Base-by-base conservation (phyloP, 2,888 invertebrate species). In the Xylocampa areola region DNA sequence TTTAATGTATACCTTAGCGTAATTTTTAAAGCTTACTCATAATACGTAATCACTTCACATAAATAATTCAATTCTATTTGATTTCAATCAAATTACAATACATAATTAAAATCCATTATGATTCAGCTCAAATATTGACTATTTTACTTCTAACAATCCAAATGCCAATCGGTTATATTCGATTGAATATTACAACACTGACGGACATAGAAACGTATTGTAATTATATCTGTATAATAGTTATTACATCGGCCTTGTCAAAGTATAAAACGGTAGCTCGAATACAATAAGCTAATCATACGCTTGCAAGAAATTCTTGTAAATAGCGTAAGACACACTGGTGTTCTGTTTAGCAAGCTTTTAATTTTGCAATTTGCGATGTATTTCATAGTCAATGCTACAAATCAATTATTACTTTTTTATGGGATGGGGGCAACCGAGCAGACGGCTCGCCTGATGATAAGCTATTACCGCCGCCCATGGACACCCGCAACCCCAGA, bases 221-320 rank as follows among this genome's bases (percentile, higher is more conserved):
- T 87, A 88, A 90, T 89, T 88, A 88, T 82, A 79, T 80, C 71
- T 82, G 78, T 81, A 85, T 86, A 73, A 82, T 74, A 78, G 80
- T 85, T 85, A 87, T 86, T 86, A 84, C 81, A 73, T 73, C 76
- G 84, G 82, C 90, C 91, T 89, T 90, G 89, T 88, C 87, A 85
- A 81, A 73, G 78, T 81, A 84, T 59, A 68, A 86, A 91, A 92
- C 92, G 88, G 93, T 92, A 92, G 93, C 91, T 68, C 45, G 52
- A 61, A 65, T 69, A 92, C 92, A 92, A 93, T 91, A 81, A 82
- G 85, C 87, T 90, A 91, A 93, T 92, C 91, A 92, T 80, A 81
- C 79, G 86, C 79, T 79, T 79, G 84, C 86, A 79, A 81, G 77
- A 81, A 70, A 79, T 73, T 71, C 70, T 77, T 77, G 74, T 79